These are phyloP conservation scores for Muraenolepis orangiensis DNA, from an alignment of 2,797 vertebrate species.

Conservation along the genomic window DNA sequence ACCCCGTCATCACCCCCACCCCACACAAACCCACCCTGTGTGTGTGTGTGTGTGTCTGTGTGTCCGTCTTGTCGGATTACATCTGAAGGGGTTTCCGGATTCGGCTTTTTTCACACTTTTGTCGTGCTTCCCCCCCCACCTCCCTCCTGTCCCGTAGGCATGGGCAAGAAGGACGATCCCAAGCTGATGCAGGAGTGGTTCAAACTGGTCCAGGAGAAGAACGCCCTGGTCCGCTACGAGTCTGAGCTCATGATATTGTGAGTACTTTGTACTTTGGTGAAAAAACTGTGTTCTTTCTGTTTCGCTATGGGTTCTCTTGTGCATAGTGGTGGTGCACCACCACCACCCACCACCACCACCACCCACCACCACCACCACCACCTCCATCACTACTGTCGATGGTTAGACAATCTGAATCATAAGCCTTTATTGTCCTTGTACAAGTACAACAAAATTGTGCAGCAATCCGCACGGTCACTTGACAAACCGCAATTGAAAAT, in stretches of 20 bases:
- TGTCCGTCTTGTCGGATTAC: not conserved
- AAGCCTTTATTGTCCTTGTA: too few relatives aligned
- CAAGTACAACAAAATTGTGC: too few relatives aligned
- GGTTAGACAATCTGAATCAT: too few relatives aligned
- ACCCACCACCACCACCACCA: too few relatives aligned
- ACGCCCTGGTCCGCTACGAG: conserved; percentile 96
- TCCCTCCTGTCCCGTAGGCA: conserved; percentile 86
- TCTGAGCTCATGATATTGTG: conserved; percentile 99
- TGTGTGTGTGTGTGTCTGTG: conserved; percentile 40
- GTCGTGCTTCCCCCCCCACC: conserved; percentile 7
- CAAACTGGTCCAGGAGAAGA: conserved; percentile 98
- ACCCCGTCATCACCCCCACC: not conserved
- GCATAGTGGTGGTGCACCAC: too few relatives aligned
- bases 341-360: too few relatives aligned
- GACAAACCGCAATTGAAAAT: too few relatives aligned
- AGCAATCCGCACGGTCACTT: too few relatives aligned
- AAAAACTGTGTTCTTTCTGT: too few relatives aligned
- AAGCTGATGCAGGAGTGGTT: conserved; percentile 99
- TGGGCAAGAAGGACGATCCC: conserved; percentile 99
- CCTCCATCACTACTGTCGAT: too few relatives aligned
- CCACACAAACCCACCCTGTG: not conserved
- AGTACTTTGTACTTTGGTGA: conserved; percentile 67
- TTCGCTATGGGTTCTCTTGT: too few relatives aligned
- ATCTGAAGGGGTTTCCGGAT: not conserved
- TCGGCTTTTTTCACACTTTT: conserved; percentile 10